Conservation (phyloP, 2,888 invertebrate species). For the Orthosia cruda region DNA sequence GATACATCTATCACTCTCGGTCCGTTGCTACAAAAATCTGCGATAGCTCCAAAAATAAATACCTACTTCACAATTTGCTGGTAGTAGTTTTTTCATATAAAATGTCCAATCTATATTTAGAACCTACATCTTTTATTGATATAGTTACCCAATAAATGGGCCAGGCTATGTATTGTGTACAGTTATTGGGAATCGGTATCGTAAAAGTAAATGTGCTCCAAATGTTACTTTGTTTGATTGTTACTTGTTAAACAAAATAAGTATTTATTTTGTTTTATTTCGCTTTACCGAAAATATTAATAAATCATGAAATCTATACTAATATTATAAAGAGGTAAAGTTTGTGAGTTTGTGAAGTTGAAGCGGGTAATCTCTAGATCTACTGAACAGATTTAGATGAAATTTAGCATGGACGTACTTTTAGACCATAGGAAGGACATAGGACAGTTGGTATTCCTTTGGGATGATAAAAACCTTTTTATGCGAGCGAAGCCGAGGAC, state of each 20-base stretch:
- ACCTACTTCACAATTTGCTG: constrained; percentile 67
- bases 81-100: constrained; percentile 32
- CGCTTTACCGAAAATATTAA: not conserved
- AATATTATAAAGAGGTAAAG: too few species aligned
- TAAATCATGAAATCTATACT: constrained; percentile 7
- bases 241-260: too few species aligned
- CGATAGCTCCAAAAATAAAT: constrained; percentile 71
- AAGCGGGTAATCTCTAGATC: too few species aligned
- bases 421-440: too few species aligned
- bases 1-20: constrained; percentile 81
- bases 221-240: not conserved
- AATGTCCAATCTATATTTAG: constrained; percentile 9
- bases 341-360: too few species aligned
- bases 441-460: too few species aligned
- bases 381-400: too few species aligned
- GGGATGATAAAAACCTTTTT: too few species aligned
- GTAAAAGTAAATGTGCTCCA: constrained; percentile 14
- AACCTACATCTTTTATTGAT: too few species aligned
- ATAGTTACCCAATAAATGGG: constrained; percentile 32
- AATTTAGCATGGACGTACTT: too few species aligned
- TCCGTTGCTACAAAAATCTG: constrained; percentile 68
- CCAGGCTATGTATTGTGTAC: not conserved
- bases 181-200: constrained; percentile 28
- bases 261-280: constrained; percentile 27
- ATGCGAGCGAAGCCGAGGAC: too few species aligned